phyloP scores from a whole-genome alignment of 2,797 vertebrate genomes.

The Poeciliopsis turneri region DNA sequence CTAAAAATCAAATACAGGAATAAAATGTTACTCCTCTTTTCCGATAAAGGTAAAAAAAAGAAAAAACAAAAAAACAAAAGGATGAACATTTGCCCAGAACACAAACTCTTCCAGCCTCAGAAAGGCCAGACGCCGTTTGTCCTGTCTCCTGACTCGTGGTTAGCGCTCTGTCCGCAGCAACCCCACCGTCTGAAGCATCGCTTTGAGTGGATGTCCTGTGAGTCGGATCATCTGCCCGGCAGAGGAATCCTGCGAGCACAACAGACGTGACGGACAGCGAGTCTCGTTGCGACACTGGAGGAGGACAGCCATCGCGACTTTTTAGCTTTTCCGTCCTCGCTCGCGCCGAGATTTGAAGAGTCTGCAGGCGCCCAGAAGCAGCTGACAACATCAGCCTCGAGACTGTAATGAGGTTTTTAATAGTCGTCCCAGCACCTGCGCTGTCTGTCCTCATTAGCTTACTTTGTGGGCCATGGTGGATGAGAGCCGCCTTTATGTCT shows the following conservation, averaged over 20 bases:
- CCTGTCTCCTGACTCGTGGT: background rate
- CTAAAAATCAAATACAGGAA: background rate
- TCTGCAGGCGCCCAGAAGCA: background rate
- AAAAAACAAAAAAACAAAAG: no score
- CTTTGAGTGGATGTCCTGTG: conserved; percentile 16
- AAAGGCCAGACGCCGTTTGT: background rate
- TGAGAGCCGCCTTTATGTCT: conserved; percentile 24
- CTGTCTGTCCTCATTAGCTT: conserved; percentile 54
- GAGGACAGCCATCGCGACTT: conserved; percentile 20
- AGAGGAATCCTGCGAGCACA: conserved; percentile 5
- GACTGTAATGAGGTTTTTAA: conserved; percentile 20
- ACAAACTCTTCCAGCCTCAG: background rate
- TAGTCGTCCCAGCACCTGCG: conserved; percentile 20
- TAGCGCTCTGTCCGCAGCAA: background rate
- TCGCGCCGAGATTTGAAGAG: conserved; percentile 7
- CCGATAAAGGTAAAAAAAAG: background rate
- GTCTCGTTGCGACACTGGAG: conserved; percentile 34
- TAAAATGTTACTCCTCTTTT: background rate
- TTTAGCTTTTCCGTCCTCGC: conserved; percentile 5
- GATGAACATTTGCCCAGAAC: background rate
- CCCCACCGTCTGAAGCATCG: conserved; percentile 10
- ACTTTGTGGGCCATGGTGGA: conserved; percentile 38
- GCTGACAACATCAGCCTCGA: background rate
- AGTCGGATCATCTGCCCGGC: conserved; percentile 14
- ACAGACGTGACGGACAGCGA: conserved; percentile 28